Conservation (phyloP, 1,140 invertebrate species). For the Aphaenogaster floridana region DNA sequence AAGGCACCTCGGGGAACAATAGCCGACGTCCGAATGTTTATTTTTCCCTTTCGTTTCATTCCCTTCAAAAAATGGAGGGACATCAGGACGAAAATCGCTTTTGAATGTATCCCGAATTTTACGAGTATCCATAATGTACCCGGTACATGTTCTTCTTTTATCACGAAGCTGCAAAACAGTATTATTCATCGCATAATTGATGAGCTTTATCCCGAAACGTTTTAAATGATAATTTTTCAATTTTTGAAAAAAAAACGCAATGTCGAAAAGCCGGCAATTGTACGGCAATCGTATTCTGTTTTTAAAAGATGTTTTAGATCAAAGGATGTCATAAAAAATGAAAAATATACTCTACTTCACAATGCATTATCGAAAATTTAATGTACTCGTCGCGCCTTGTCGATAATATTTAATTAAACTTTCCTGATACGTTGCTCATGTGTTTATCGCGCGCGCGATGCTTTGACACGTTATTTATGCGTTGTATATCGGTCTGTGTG, state of each 20-base stretch:
- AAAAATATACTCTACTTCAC: background rate
- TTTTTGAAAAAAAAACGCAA: background rate
- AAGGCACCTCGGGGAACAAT: slow-evolving; percentile 72
- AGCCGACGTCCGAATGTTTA: slow-evolving; percentile 60
- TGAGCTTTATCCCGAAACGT: background rate
- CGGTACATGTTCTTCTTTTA: background rate
- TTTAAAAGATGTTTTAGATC: background rate
- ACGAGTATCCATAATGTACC: background rate
- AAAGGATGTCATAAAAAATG: background rate
- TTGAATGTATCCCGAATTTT: slow-evolving; percentile 13
- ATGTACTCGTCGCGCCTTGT: background rate
- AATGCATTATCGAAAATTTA: slow-evolving; percentile 8
- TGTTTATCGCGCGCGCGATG: slow-evolving; percentile 41
- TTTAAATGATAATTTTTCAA: slow-evolving; percentile 43
- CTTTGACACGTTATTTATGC: slow-evolving; percentile 39
- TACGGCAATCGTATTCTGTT: background rate
- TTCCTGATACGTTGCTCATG: slow-evolving; percentile 25
- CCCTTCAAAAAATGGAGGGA: slow-evolving; percentile 54
- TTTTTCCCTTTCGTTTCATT: slow-evolving; percentile 58
- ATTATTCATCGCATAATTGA: slow-evolving; percentile 22
- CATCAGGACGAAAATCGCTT: background rate
- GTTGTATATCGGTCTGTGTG: slow-evolving; percentile 20
- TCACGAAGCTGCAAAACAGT: background rate
- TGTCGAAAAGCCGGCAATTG: background rate
- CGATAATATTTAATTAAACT: slow-evolving; percentile 57